Conservation (phyloP, 1,140 invertebrate genomes). For the Drosophila tristis region DNA sequence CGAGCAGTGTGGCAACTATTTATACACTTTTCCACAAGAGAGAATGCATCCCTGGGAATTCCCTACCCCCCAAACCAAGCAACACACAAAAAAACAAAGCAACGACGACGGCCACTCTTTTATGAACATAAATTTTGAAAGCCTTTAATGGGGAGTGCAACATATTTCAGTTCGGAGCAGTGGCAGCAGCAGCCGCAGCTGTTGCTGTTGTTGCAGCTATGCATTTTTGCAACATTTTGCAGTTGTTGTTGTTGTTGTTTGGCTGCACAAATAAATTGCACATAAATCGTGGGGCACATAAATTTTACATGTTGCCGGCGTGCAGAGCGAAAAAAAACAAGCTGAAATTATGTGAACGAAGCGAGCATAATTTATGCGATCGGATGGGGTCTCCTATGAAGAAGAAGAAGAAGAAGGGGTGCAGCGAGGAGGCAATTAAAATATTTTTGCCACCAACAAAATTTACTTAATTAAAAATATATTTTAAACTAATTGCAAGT, state of each 20-base stretch:
- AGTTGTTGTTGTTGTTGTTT: slow-evolving; percentile 48
- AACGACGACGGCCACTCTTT: slow-evolving; percentile 53
- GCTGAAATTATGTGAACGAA: slow-evolving; percentile 73
- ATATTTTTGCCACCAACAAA: slow-evolving; percentile 65
- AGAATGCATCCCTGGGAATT: slow-evolving; percentile 24
- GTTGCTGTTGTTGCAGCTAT: slow-evolving; percentile 47
- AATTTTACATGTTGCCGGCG: slow-evolving; percentile 76
- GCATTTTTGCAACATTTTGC: slow-evolving; percentile 51
- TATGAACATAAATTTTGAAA: slow-evolving; percentile 75
- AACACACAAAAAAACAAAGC: slow-evolving; percentile 29
- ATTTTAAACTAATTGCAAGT: slow-evolving; percentile 34
- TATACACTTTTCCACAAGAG: slow-evolving; percentile 38
- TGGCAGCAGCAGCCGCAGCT: slow-evolving; percentile 58
- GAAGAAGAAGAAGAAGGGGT: not conserved
- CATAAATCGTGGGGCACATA: slow-evolving; percentile 80
- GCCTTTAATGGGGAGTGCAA: slow-evolving; percentile 73
- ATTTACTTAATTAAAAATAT: slow-evolving; percentile 74
- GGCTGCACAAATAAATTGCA: slow-evolving; percentile 79
- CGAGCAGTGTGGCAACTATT: slow-evolving; percentile 46
- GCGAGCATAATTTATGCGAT: slow-evolving; percentile 71
- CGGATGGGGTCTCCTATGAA: not conserved
- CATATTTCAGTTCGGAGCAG: slow-evolving; percentile 46
- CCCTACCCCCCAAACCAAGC: not conserved
- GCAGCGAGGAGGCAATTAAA: slow-evolving; percentile 62
- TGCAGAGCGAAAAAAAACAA: slow-evolving; percentile 68